Evolutionary conservation across 2,888 invertebrate genomes (phyloP).

Genomic region (Tortrix viridana): DNA sequence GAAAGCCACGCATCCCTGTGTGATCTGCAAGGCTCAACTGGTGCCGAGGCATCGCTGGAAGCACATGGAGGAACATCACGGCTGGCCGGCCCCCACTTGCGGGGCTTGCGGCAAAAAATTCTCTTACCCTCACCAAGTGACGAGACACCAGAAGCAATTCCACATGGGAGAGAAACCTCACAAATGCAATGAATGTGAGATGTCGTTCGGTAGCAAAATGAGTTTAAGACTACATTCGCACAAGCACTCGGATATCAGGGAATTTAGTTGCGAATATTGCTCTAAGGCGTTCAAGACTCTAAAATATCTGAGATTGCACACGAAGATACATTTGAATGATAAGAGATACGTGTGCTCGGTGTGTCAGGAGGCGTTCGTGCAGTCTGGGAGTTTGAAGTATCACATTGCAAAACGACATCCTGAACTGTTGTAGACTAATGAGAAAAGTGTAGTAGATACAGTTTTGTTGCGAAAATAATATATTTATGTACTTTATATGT

Average conservation of each 20-base stretch:
- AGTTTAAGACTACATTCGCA: conserved; percentile 12
- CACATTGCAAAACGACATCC: conserved; percentile 45
- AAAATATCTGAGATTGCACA: conserved; percentile 21
- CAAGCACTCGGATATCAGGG: conserved; percentile 22
- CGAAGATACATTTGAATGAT: conserved; percentile 35
- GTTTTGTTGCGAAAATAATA: too few relatives aligned
- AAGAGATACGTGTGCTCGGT: conserved; percentile 35
- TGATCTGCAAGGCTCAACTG: conserved; percentile 11
- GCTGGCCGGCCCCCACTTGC: conserved; percentile 30
- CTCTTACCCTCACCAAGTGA: conserved; percentile 24
- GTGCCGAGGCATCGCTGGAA: conserved; percentile 21
- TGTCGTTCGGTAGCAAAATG: neutral
- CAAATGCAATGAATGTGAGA: conserved; percentile 17
- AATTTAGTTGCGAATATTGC: conserved; percentile 22
- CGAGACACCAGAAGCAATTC: conserved; percentile 25
- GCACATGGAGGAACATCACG: conserved; percentile 28
- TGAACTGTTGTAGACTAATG: conserved; percentile 2
- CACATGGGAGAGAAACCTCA: conserved; percentile 29
- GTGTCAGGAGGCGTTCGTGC: conserved; percentile 43
- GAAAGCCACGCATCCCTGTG: conserved; percentile 30
- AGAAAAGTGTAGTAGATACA: neutral
- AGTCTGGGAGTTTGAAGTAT: conserved; percentile 23
- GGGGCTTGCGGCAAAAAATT: conserved; percentile 35
- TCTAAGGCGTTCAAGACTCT: conserved; percentile 27
- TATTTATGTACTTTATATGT: too few relatives aligned